Base-by-base conservation (phyloP, 2,797 vertebrate species). In the Alcedo atthis region DNA sequence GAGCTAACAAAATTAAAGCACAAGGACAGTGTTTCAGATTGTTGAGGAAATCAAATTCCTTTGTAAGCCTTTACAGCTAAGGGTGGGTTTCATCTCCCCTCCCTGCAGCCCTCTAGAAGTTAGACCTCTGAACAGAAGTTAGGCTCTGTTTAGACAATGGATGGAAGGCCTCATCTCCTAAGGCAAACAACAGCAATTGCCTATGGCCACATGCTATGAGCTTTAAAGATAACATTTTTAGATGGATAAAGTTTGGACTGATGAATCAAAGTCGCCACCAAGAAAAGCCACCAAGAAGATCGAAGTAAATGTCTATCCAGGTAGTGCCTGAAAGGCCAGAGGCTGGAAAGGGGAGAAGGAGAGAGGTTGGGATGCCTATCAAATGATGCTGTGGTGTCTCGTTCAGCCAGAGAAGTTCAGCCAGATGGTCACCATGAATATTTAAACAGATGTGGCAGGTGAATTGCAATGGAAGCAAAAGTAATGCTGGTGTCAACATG, bases 401-500 rank as follows among this genome's bases (percentile, higher is more conserved):
- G 63, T 81, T 95, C 37, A 58, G 63, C 69, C 73, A 70, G 78
- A 5, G 0, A 10, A n/a, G 71, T 70, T 92, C 86, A 93, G 68
- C 75, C 35, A 74, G 84, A 32, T 48, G 53, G 71, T 42, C 62
- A 64, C 5, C 6, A 82, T 95, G 62, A 94, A 95, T 95, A 80
- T 89, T 93, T 89, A 62, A 93, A 89, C 57, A 85, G 9, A 53
- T 74, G 49, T 1, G 4, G 42, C 40, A 94, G 71, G 24, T 82
- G 54, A 90, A 77, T 58, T 54, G 21, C n/a, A 71, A 74, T 49
- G 66, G 71, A 90, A 87, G 49, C 8, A 90, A 68, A 85, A 61
- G 15, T 32, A 67, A 87, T 54, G 40, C 49, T 81, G 18, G 54
- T 66, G 40, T 51, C 55, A 66, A 42, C 5, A 9, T 11, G 26